Base-by-base conservation (phyloP, 2,113 vertebrate species). In the Psephotus haematonotus region DNA sequence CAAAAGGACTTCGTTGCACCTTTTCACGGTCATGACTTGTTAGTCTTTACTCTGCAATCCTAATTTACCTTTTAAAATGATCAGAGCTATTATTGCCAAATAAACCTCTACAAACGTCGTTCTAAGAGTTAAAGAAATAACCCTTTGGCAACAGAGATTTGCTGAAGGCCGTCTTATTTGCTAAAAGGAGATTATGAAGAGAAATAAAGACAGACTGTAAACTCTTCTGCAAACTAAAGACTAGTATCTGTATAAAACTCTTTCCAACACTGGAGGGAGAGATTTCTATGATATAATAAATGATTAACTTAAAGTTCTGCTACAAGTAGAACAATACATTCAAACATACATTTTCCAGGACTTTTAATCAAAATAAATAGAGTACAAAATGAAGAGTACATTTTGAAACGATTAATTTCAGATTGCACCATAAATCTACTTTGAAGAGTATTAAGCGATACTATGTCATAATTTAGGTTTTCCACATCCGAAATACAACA, bases 301-400 rank as follows among this genome's bases (percentile, higher is more conserved):
- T 84, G 96, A 97, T 98, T 95, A 96, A 97, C 91, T 97, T 97
- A 97, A 95, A 95, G 95, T 97, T 97, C 95, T 97, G 95, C 97
- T 98, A 97, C 97, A 97, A 97, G 95, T 97, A 97, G 96, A 97
- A 97, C 97, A 98, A 95, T 97, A 98, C 98, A 98, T 97, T 98
- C 97, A 97, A 93, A 97, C 97, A 97, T 97, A 97, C 92, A 53
- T 96, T 97, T 96, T 94, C 95, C 97, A 97, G 96, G 94, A 97
- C 92, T 95, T 96, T 92, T 68, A 97, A 97, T 97, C 91, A 97
- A 97, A 98, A 98, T 98, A 98, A 98, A 98, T 98, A 98, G 96
- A 98, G 95, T 97, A 98, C 94, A 97, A 97, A 98, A 97, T 50
- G 94, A 87, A 97, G 96, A 95, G 94, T 96, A 97, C 18, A 22